Base-by-base conservation (phyloP, 2,888 invertebrate genomes). In the Leistus spinibarbis region DNA sequence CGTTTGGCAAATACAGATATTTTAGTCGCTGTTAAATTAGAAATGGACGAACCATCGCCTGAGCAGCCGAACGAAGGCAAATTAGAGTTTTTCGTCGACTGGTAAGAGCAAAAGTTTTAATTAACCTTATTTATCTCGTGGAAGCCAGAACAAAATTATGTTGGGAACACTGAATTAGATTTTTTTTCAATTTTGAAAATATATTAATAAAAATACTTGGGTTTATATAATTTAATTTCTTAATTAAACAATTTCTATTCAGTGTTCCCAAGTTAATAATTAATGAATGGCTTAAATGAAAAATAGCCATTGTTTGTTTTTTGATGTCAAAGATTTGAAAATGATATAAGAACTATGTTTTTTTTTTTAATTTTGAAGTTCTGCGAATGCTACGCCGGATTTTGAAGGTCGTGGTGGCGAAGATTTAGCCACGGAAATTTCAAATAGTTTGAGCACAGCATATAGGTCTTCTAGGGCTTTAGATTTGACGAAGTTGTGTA, bases 401-500 rank as follows among this genome's bases (percentile, higher is more conserved):
- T 99, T 98, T 87, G 98, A 99, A 87, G 99, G 98, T 1, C 89
- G 97, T 82, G 98, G 98, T 24, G 99, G 99, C 1, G 97, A 98
- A 81, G 93, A 94, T 76, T 87, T 98, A 75, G 97, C 95, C 0
- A 90, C 90, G 77, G 95, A 94, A 82, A 92, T 99, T 79, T 92
- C 95, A 54, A 92, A 91, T 77, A 90, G 93, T 79, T 88, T 99
- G 80, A 87, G 91, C 64, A 88, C 92, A 77, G 93, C 97, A 4
- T 98, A 97, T 84, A 90, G 91, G 80, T 93, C 94, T 0, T 87
- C 91, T 17, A 88, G 91, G 78, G 92, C 93, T 1, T 91, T 98
- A 79, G 91, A 97, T 84, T 88, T 95, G 57, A 90, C 89, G 80
- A 90, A 92, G 70, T 87, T 98, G 10, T 95, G 93, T 83, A 93